These are phyloP conservation scores for Punctoribates punctum DNA, from an alignment of 2,888 invertebrate genomes.

Conservation along the genomic window DNA sequence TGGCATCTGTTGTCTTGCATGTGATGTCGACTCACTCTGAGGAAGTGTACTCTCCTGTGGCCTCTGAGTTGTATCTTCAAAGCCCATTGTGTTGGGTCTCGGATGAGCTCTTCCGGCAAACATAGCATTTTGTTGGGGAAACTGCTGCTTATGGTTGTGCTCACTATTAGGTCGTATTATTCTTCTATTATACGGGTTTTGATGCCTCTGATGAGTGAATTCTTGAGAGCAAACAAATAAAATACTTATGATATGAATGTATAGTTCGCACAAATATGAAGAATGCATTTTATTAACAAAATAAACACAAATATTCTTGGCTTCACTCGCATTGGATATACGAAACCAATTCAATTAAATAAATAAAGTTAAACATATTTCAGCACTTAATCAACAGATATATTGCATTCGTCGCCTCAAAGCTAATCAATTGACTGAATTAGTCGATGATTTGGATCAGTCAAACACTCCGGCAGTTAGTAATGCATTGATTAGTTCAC, in stretches of 20 bases:
- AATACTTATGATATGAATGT: conserved; percentile 20
- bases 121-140: conserved; percentile 1
- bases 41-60: neutral
- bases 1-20: conserved; percentile 24
- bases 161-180: neutral
- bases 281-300: conserved; percentile 21
- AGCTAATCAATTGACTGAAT: neutral
- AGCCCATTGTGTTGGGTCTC: neutral
- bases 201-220: neutral
- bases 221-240: conserved; percentile 5
- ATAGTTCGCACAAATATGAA: neutral
- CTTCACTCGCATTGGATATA: neutral
- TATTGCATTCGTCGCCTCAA: no score
- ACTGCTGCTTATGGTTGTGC: neutral
- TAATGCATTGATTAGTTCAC: neutral
- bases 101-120: neutral
- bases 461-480: neutral
- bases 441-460: neutral
- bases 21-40: neutral
- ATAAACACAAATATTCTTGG: neutral
- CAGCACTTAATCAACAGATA: no score
- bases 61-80: neutral
- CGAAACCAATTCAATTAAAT: neutral
- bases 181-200: neutral
- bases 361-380: no score